Percentiles rank a stretch among this genome's conserved stretches.
Conservation (phyloP, 2,888 invertebrate genomes). For the Cyclophora punctaria region DNA sequence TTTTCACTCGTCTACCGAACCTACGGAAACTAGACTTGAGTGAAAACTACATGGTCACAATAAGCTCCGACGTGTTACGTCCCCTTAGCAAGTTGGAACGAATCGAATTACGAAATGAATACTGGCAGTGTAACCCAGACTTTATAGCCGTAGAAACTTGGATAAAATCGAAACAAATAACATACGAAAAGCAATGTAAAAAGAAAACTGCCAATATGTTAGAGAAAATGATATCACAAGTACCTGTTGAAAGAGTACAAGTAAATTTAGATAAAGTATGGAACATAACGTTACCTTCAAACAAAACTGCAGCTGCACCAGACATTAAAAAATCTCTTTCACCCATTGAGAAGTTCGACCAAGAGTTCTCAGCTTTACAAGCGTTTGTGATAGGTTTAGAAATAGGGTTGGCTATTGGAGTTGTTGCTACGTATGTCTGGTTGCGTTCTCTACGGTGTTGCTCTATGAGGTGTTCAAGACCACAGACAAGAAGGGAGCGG, state of each 20-base stretch:
- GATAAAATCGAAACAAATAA: slow-evolving; percentile 49
- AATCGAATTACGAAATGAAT: slow-evolving; percentile 73
- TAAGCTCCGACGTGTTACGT: slow-evolving; percentile 63
- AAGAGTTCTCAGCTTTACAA: slow-evolving; percentile 59
- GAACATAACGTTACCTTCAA: slow-evolving; percentile 46
- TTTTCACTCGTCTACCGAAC: slow-evolving; percentile 72
- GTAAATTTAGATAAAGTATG: slow-evolving; percentile 56
- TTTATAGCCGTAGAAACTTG: slow-evolving; percentile 57
- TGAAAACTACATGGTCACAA: slow-evolving; percentile 74
- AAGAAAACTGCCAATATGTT: slow-evolving; percentile 66
- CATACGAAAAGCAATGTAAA: slow-evolving; percentile 63
- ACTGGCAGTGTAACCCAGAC: slow-evolving; percentile 70
- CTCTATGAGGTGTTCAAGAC: slow-evolving; percentile 33
- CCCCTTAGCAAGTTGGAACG: slow-evolving; percentile 63
- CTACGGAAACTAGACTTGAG: slow-evolving; percentile 75
- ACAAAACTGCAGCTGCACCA: slow-evolving; percentile 23
- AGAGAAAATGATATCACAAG: slow-evolving; percentile 71
- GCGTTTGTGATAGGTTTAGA: slow-evolving; percentile 61
- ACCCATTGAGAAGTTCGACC: slow-evolving; percentile 55
- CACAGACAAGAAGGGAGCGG: slow-evolving; percentile 35
- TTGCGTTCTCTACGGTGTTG: slow-evolving; percentile 50
- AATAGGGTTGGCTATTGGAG: slow-evolving; percentile 58
- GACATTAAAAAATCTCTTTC: slow-evolving; percentile 33
- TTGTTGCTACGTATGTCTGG: slow-evolving; percentile 64
- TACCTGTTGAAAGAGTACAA: slow-evolving; percentile 45